These are phyloP conservation scores for Drosophila quasianomalipes DNA, from an alignment of 2,888 invertebrate genomes.

Conservation along the genomic window DNA sequence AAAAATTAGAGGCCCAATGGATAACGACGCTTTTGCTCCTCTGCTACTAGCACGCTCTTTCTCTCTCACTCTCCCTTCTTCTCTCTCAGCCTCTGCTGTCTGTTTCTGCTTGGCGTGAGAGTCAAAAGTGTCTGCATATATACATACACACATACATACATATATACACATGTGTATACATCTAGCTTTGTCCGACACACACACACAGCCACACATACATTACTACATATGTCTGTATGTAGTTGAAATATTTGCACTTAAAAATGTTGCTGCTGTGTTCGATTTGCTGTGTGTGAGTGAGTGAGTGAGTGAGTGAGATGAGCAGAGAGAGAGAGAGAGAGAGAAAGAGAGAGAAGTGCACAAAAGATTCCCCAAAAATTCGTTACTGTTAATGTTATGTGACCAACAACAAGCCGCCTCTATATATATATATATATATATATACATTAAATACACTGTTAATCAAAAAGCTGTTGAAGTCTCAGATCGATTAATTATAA, in stretches of 20 bases:
- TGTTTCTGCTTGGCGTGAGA: conserved; percentile 11
- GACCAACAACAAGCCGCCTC: neutral
- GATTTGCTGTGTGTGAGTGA: neutral
- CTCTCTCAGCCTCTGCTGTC: neutral
- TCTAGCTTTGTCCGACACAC: conserved; percentile 6
- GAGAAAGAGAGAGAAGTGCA: neutral
- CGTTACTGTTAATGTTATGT: neutral
- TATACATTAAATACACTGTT: neutral
- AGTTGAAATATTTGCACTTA: conserved; percentile 1
- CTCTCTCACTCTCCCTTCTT: neutral
- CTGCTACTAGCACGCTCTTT: neutral
- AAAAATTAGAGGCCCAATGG: conserved; percentile 2
- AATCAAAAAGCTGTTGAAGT: neutral
- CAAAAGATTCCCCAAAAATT: neutral
- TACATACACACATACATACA: neutral
- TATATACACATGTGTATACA: neutral
- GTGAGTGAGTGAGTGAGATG: neutral
- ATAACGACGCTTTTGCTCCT: conserved; percentile 3
- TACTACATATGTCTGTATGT: neutral
- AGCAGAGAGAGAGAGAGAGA: neutral
- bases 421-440: neutral
- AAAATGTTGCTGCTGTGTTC: neutral
- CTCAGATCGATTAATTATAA: neutral
- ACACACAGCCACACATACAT: neutral
- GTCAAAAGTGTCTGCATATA: conserved; percentile 10